Percentiles rank a stretch among this genome's conserved stretches.
These are phyloP conservation scores for Bergia puertoricense DNA, from an alignment of 92 coral and sea anemone genomes.

Conservation along the genomic window DNA sequence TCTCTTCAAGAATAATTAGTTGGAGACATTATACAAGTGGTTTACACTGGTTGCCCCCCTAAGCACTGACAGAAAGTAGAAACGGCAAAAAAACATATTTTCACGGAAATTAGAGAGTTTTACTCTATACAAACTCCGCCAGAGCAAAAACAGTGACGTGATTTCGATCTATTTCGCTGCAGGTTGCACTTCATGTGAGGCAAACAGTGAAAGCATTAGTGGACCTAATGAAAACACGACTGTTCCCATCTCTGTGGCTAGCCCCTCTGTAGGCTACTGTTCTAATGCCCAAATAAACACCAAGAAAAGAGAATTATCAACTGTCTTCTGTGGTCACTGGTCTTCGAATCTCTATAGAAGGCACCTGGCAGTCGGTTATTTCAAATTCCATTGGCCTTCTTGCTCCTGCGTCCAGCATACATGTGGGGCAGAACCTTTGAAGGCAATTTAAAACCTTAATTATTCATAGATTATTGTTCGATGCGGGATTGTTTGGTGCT, in stretches of 20 bases:
- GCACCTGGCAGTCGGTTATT: conserved; percentile 68
- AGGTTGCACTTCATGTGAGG: conserved; percentile 29
- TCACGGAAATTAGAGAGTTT: conserved; percentile 26
- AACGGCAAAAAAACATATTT: conserved; percentile 17
- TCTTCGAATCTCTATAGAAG: conserved; percentile 79
- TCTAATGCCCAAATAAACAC: conserved; percentile 39
- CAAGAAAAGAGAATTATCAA: conserved; percentile 16
- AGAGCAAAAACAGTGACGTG: conserved; percentile 15
- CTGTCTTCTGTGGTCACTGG: conserved; percentile 35
- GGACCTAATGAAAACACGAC: conserved; percentile 23
- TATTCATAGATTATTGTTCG: conserved; percentile 72
- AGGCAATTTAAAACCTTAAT: conserved; percentile 68
- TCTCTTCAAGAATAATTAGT: conserved; percentile 4
- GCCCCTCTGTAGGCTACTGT: conserved; percentile 16
- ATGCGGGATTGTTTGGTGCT: conserved; percentile 72
- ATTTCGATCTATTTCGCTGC: conserved; percentile 45
- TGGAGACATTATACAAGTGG: neutral
- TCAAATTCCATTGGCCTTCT: conserved; percentile 77
- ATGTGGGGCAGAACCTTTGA: conserved; percentile 70
- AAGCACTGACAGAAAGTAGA: conserved; percentile 10
- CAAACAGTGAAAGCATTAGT: conserved; percentile 32
- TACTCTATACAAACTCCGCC: neutral
- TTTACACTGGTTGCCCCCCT: conserved; percentile 27
- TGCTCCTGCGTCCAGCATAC: conserved; percentile 51
- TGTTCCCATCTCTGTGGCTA: conserved; percentile 42